phyloP scores from a whole-genome alignment of 2,888 invertebrate genomes.

The Dione juno region DNA sequence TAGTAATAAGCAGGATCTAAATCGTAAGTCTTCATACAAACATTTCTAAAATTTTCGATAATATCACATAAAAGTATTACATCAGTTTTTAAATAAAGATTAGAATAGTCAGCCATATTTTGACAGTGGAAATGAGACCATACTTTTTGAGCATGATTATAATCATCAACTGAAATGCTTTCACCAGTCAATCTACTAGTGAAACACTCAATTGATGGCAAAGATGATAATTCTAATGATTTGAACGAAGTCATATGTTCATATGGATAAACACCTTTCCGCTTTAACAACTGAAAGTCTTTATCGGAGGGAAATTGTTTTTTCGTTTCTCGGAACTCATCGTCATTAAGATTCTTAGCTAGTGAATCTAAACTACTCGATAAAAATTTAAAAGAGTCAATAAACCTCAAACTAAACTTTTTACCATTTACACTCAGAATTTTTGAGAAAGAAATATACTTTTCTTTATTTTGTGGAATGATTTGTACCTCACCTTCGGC shows the following conservation, averaged over 20 bases:
- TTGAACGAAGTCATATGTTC: conserved; percentile 39
- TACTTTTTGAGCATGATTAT: background rate
- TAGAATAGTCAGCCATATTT: conserved; percentile 51
- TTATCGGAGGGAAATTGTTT: background rate
- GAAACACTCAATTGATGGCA: conserved; percentile 19
- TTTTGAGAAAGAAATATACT: background rate
- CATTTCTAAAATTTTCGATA: conserved; percentile 56
- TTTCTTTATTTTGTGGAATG: background rate
- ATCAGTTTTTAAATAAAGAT: conserved; percentile 50
- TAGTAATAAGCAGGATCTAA: conserved; percentile 48
- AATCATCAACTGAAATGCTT: conserved; percentile 13
- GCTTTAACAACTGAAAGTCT: background rate
- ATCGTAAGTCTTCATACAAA: conserved; percentile 49
- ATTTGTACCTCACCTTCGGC: background rate
- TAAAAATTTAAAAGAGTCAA: no score
- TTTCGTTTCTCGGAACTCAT: background rate
- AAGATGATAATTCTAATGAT: conserved; percentile 30
- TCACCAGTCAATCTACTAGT: background rate
- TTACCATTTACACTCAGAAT: no score
- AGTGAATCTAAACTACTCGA: background rate
- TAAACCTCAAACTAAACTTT: no score
- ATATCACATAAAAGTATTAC: conserved; percentile 54
- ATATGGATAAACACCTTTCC: conserved; percentile 40
- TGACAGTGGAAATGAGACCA: conserved; percentile 32
- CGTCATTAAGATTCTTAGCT: conserved; percentile 4